A percentile compares a stretch with the other conserved stretches of the same genome.
These are phyloP conservation scores for Xiphophorus couchianus DNA, from an alignment of 2,113 vertebrate genomes.

Conservation along the genomic window DNA sequence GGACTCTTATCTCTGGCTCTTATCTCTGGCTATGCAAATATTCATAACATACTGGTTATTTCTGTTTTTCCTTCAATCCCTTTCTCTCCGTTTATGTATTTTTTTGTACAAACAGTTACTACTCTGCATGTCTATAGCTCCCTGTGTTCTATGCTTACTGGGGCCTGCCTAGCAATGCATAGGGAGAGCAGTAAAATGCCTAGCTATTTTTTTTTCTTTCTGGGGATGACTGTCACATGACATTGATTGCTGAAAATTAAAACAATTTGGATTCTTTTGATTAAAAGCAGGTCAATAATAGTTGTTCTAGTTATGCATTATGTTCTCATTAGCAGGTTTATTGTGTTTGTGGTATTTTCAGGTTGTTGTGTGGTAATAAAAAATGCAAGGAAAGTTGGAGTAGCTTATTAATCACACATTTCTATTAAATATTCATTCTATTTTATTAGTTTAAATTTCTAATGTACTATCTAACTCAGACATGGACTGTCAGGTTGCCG, in stretches of 20 bases:
- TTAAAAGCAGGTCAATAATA: too few species aligned
- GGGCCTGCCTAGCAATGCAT: too few species aligned
- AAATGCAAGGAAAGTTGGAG: slow-evolving; percentile 29
- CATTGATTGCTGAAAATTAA: too few species aligned
- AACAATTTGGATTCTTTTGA: too few species aligned
- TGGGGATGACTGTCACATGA: too few species aligned
- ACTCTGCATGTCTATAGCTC: not conserved
- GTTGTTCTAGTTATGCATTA: not conserved
- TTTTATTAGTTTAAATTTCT: slow-evolving; percentile 11
- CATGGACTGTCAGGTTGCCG: not conserved
- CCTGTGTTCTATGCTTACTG: not conserved
- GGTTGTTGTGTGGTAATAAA: slow-evolving; percentile 45
- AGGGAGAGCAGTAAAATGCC: too few species aligned
- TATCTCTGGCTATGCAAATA: slow-evolving; percentile 9
- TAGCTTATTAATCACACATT: slow-evolving; percentile 25
- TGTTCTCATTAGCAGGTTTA: slow-evolving; percentile 34
- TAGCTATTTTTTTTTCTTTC: too few species aligned
- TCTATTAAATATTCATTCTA: slow-evolving; percentile 25
- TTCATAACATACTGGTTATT: slow-evolving; percentile 14
- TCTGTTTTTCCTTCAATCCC: slow-evolving; percentile 5
- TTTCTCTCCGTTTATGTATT: not conserved
- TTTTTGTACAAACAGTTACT: not conserved
- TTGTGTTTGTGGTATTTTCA: slow-evolving; percentile 40
- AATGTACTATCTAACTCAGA: slow-evolving; percentile 14
- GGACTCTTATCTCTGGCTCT: slow-evolving; percentile 10